A percentile compares a stretch with the other conserved stretches of the same genome.
Evolutionary conservation across 2,797 vertebrate genomes (phyloP).

Genomic region (Nannoperca obscura): DNA sequence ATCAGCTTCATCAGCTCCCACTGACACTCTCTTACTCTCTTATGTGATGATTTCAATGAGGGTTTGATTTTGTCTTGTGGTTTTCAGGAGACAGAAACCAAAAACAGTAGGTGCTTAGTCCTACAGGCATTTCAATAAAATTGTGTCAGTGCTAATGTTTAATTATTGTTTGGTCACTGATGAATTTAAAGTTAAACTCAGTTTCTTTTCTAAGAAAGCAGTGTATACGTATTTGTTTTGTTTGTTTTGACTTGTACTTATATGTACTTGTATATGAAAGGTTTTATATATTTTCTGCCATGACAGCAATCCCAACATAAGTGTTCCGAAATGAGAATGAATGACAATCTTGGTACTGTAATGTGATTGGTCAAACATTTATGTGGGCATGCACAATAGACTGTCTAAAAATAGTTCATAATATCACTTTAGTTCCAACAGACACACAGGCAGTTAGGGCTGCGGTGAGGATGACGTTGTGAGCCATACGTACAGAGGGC

Average conservation of each 20-base stretch:
- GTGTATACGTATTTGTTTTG: not conserved
- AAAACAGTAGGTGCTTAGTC: not conserved
- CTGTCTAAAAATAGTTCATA: not conserved
- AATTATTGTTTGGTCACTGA: not conserved
- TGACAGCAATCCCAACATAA: not conserved
- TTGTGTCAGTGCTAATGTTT: not conserved
- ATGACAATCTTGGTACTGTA: not conserved
- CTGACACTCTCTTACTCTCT: constrained; percentile 15
- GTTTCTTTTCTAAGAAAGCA: not conserved
- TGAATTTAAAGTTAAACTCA: not conserved
- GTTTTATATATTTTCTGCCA: not conserved
- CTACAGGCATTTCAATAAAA: not conserved
- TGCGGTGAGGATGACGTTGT: not conserved
- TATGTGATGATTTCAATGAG: constrained; percentile 16
- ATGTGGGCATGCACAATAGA: not conserved
- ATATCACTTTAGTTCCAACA: not conserved
- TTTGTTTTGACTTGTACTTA: not conserved
- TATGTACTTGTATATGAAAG: not conserved
- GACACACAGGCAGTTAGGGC: not conserved
- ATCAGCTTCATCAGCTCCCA: constrained; percentile 40
- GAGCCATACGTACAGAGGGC: not conserved
- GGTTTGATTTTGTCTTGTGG: not conserved
- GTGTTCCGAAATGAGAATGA: not conserved
- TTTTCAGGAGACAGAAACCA: constrained; percentile 13
- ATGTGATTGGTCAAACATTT: not conserved